These are phyloP conservation scores for Theonella swinhoei DNA, from an alignment of 37 sponge, comb jelly and placozoan genomes.

Conservation along the genomic window DNA sequence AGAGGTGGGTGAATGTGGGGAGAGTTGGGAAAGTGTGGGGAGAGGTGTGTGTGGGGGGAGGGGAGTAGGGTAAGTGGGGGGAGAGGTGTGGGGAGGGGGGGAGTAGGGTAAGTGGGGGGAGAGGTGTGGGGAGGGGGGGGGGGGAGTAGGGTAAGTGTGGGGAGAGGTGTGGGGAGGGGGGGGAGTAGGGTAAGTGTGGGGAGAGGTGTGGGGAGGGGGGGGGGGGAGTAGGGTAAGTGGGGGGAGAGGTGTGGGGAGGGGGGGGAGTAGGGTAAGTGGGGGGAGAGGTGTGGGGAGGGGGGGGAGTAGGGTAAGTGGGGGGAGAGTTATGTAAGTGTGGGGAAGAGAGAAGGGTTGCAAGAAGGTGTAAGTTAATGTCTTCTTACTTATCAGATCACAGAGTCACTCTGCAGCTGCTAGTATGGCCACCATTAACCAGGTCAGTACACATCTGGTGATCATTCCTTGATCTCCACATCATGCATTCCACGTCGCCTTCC, in stretches of 20 bases:
- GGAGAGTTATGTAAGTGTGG: background rate
- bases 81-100: conserved; percentile 75
- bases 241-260: too few species aligned
- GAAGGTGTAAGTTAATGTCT: background rate
- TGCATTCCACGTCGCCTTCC: too few species aligned
- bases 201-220: background rate
- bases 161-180: background rate
- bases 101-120: background rate
- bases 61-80: too few species aligned
- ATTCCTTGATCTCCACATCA: too few species aligned
- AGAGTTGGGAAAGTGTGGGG: background rate
- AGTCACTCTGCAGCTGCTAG: conserved; percentile 85
- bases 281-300: background rate
- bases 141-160: background rate
- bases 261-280: background rate
- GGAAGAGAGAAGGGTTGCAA: background rate
- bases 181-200: background rate
- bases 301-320: background rate
- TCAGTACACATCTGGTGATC: background rate
- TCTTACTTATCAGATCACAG: background rate
- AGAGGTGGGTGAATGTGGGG: background rate
- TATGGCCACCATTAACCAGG: conserved; percentile 86
- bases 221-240: too few species aligned
- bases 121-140: background rate
- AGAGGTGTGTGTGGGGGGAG: too few species aligned